Base-by-base conservation (phyloP, 1,140 invertebrate genomes). In the Wiebesia pumilae region DNA sequence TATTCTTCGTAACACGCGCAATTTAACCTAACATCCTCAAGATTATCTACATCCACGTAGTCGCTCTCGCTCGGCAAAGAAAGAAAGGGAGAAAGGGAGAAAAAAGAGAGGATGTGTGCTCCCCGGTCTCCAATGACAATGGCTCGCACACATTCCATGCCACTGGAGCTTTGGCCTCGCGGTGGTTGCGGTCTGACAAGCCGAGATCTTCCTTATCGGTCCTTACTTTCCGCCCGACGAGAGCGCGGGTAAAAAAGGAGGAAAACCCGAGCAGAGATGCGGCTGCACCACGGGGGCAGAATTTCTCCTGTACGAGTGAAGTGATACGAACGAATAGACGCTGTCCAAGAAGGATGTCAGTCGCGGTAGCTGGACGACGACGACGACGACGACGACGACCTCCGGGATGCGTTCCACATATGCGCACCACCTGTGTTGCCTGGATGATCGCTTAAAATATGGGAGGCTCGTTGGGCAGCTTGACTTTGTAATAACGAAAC, bases 111-210 rank as follows among this genome's bases (percentile, higher is more conserved):
- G 40, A 30, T 10, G 19, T 6, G 9, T 51, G 38, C 19, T 19
- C 33, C 10, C n/a, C 84, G 43, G 51, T 58, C 69, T 80, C 69
- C 62, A 80, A 85, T 75, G 79, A 85, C 84, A 85, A 85, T 81
- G 38, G 62, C 65, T 51, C 43, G 24, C 62, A 30, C 62, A 30
- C 77, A 54, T 84, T 65, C 75, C 58, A 19, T 0, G 73, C 67
- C 67, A 19, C 4, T 14, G 19, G 40, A 16, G 73, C 73, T 4
- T 77, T n/a, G 27, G 30, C 81, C 43, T 19, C 30, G 33, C n/a
- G 27, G 43, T 14, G 43, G 14, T 47, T 47, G 43, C 43, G 14
- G 43, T 62, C 58, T 58, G 51, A 65, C 71, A 12, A 67, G 54
- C 62, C 2, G 71, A 83, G 69, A 83, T 84, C 73, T 35, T 62